Percentiles rank a stretch among this genome's conserved stretches.
phyloP scores from a whole-genome alignment of 2,888 invertebrate genomes.

The Noctua fimbriata region DNA sequence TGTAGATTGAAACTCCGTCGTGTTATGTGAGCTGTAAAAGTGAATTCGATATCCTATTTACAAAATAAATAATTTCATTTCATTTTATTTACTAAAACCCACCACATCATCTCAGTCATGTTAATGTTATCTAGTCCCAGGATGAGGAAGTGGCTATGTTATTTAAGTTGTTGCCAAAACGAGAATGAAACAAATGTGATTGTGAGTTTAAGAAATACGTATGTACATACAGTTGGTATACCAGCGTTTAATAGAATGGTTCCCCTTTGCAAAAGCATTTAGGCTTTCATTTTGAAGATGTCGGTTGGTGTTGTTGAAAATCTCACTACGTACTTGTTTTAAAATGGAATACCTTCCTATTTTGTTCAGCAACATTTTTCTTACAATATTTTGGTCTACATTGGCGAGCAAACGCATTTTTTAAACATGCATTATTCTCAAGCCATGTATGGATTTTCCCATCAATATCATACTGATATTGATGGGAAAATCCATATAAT shows the following conservation, averaged over 20 bases:
- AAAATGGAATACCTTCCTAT: too few species aligned
- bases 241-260: background rate
- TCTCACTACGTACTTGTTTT: background rate
- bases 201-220: background rate
- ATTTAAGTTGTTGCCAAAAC: background rate
- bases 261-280: background rate
- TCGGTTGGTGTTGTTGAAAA: background rate
- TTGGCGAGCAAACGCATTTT: background rate
- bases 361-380: background rate
- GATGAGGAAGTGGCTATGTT: background rate
- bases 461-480: background rate
- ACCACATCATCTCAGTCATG: background rate
- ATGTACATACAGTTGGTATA: background rate
- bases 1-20: background rate
- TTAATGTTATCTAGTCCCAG: background rate
- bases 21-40: background rate
- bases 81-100: background rate
- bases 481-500: too few species aligned
- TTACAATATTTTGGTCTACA: background rate
- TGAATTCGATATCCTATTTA: background rate
- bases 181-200: background rate
- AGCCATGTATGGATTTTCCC: background rate
- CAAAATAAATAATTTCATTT: background rate
- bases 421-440: background rate
- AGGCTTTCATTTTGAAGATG: background rate